Base-by-base conservation (phyloP, 2,113 vertebrate species). In the Xyrauchen texanus region DNA sequence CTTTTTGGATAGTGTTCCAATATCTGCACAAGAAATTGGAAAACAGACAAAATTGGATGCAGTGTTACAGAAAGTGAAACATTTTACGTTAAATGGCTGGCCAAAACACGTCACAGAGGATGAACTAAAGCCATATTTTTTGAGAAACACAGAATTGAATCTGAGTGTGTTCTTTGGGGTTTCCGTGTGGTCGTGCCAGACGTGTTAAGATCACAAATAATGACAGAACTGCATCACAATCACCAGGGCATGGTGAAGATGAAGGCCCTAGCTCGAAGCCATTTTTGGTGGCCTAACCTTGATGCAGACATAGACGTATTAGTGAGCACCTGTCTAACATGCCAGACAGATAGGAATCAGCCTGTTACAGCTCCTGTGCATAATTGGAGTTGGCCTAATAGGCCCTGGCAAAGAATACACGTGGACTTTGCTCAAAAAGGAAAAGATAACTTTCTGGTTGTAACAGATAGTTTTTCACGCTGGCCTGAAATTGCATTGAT, bases 361-460 rank as follows among this genome's bases (percentile, higher is more conserved):
- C 68, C 68, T 34, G 51, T 61, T 57, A 15, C 49, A 53, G 68
- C 16, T 8, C 49, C 47, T 49, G 77, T 68, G 47, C 52, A 68
- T 63, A 57, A 45, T 9, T 71, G 21, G 73, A 83, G 13, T 53
- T 73, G 62, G 81, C 58, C 77, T 34, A 62, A 52, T 34, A n/a
- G 70, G 47, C 81, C 81, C 44, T 83, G 77, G 81, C 63, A 79
- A 65, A 74, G 63, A 74, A 71, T 79, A 10, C 76, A 79, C 46
- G 10, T 77, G 2, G 67, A 77, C 45, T 52, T 52, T 5, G 51
- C 51, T 52, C 8, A 52, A 52, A 8, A 9, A 9, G 8, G 10
- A 4, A 7, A 52, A 9, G 8, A 52, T 3, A 52, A 9, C 8
- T 52, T 52, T 52, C 10, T 52, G 10, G 51, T 52, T 7, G 51